Conservation (phyloP, 30 jellyfish, hydroid and myxozoan genomes). For the Cassiopea xamachana region DNA sequence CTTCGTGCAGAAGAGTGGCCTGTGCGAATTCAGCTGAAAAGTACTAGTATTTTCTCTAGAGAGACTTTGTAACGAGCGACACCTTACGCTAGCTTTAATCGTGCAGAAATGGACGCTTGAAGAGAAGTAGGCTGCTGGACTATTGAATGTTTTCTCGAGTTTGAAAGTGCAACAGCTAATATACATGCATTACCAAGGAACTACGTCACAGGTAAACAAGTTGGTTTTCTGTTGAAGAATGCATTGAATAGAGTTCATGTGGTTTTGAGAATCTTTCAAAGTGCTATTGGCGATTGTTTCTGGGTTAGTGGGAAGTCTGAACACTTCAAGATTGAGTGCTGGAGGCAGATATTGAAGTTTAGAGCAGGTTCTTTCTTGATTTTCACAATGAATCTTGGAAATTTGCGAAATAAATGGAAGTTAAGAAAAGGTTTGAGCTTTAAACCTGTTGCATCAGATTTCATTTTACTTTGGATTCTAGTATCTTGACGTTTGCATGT, state of each 20-base stretch:
- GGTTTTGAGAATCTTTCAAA: not conserved
- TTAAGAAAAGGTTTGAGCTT: constrained; percentile 52
- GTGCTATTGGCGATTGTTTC: constrained; percentile 7
- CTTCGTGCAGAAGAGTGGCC: too few species aligned
- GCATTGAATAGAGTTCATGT: not conserved
- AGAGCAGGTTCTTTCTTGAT: not conserved
- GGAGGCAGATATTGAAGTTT: not conserved
- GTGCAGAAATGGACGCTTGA: too few species aligned
- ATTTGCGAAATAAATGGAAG: constrained; percentile 63
- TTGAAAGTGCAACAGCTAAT: not conserved
- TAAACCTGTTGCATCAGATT: not conserved
- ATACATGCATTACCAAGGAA: not conserved
- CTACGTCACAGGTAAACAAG: constrained; percentile 2
- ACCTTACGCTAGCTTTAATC: too few species aligned
- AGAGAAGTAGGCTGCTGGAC: not conserved
- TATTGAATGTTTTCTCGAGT: not conserved
- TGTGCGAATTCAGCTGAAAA: too few species aligned
- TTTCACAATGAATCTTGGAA: constrained; percentile 57
- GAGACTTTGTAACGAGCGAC: too few species aligned
- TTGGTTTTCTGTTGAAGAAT: not conserved
- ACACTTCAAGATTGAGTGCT: not conserved
- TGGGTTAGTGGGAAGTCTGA: not conserved
- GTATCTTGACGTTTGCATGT: not conserved
- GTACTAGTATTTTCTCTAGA: too few species aligned
- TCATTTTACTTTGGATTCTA: not conserved